Base-by-base conservation (phyloP, 2,888 invertebrate genomes). In the Drepana falcataria region DNA sequence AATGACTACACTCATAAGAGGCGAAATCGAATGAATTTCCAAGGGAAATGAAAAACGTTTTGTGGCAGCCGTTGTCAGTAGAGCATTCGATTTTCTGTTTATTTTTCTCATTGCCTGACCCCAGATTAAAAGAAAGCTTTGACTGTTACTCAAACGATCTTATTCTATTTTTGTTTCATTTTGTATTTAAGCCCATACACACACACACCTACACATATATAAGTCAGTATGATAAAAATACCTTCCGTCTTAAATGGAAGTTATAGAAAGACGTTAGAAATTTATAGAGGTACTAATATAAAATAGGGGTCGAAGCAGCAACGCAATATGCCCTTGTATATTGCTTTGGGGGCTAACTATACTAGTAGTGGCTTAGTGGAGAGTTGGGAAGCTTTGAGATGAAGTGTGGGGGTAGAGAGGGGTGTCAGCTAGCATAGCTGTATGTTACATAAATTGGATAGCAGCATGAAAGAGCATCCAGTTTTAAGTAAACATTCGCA, bases 301-400 rank as follows among this genome's bases (percentile, higher is more conserved):
- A 21, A 21, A 21, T 49, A 51, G 37, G 9, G 6, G 44, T 44
- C 9, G 3, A 44, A 44, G 44, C 9, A 2, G 44, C 9, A 9
- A 9, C 6, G 9, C n/a, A 49, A 48, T 56, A 49, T 54, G 40
- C 49, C 51, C 64, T 67, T 65, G 63, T 58, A 66, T 60, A 63
- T 56, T 58, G 59, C 55, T 55, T 60, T 56, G 53, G 54, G 58
- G 51, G 57, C 55, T 59, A 63, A 63, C 68, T 21, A 21, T 21
- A 21, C 21, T 63, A 61, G 60, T 68, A 65, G 65, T 68, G 66
- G 73, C 73, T 70, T 69, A 71, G 69, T 73, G 68, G 63, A 71
- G 73, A 74, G 73, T 73, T 64, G 67, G 63, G 77, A 77, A 77
- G 81, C 80, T 82, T 82, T 81, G 80, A 82, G 73, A 66, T 55